Evolutionary conservation across 2,888 invertebrate species (phyloP), one percentile per base, ranked within the genome.

Genomic region (Brenthis daphne): DNA sequence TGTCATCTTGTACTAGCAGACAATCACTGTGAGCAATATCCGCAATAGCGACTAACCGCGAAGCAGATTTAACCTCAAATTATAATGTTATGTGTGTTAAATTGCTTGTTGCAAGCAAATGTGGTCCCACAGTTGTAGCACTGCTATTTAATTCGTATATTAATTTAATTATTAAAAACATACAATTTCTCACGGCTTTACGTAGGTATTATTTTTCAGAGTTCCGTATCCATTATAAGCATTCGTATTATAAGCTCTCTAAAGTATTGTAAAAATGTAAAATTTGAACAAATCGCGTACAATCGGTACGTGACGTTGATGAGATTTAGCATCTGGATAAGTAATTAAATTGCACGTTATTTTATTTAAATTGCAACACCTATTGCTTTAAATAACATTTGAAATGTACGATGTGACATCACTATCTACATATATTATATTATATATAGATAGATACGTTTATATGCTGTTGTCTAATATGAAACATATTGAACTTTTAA

Each of bases 1-100:
- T 85, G 84, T 84, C 86, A 88, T 89, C 85, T 84, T 85, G 86
- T 83, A 84, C 76, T 77, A 76, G 78, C 79, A 79, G 76, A 79
- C 81, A 83, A 85, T 86, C 83, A 81, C 81, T 75, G 77, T 69
- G 61, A 61, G 67, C 67, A 67, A 67, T 67, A 67, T 37, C 67
- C 67, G 29, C 61, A 67, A 63, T 50, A 56, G 51, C 33, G 33
- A 67, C 61, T 61, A 61, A 67, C 67, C 60, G 55, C 50, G 50
- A 43, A 50, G 55, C 67, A 54, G 58, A 66, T 63, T 63, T 63
- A 56, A 61, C 61, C 67, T 37, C 61, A 33, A 48, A 67, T 67
- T 61, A 61, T 67, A 50, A 67, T 51, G 37, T 37, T 61, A 67
- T 20, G 43, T 12, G 20, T 56, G 50, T 55, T 50, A 55, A 47